Evolutionary conservation across 2,888 invertebrate species (phyloP).

Genomic region (Omphaloscelis lunosa): DNA sequence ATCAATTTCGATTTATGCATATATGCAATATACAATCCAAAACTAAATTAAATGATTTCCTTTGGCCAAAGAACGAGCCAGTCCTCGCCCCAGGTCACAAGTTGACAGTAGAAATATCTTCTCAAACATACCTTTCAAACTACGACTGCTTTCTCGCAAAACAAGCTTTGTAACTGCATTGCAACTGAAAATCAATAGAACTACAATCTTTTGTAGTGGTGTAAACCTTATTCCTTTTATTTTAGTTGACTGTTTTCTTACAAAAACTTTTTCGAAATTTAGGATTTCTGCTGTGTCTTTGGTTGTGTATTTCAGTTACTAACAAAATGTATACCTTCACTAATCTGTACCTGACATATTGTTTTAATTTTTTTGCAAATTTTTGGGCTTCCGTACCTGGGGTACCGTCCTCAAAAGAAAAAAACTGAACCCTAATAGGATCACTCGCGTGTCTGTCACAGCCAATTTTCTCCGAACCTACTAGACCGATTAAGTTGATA

Average conservation of each 20-base stretch:
- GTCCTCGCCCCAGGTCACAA: not conserved
- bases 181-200: slow-evolving; percentile 46
- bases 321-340: not conserved
- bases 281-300: not conserved
- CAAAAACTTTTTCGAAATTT: not conserved
- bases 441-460: too few relatives aligned
- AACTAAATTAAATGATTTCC: too few relatives aligned
- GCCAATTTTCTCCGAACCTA: too few relatives aligned
- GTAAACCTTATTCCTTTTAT: slow-evolving; percentile 38
- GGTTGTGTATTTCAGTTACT: not conserved
- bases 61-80: too few relatives aligned
- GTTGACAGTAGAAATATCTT: not conserved
- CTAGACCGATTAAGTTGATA: too few relatives aligned
- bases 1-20: too few relatives aligned
- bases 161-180: slow-evolving; percentile 16
- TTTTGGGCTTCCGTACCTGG: too few relatives aligned
- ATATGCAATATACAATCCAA: too few relatives aligned
- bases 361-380: too few relatives aligned
- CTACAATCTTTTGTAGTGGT: slow-evolving; percentile 47
- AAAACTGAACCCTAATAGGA: too few relatives aligned
- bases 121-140: slow-evolving; percentile 7
- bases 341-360: not conserved
- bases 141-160: slow-evolving; percentile 8
- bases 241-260: not conserved
- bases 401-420: too few relatives aligned